Percentiles rank a stretch among this genome's conserved stretches.
Conservation (phyloP, 2,113 vertebrate genomes). For the Odontesthes bonariensis region DNA sequence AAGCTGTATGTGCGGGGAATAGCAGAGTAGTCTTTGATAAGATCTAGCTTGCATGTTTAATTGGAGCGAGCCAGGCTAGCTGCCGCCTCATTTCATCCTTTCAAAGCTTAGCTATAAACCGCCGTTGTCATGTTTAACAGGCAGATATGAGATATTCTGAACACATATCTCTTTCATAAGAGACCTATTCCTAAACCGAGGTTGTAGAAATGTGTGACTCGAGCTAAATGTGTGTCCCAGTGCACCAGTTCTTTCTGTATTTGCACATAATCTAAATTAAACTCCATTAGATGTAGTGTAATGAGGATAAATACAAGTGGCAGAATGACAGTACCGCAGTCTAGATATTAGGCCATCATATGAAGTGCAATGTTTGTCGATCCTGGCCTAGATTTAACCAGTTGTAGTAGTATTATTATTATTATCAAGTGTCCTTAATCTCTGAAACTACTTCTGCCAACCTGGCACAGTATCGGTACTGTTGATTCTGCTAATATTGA, state of each 20-base stretch:
- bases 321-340: slow-evolving; percentile 26
- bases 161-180: slow-evolving; percentile 1
- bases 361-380: slow-evolving; percentile 44
- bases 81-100: background rate
- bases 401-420: slow-evolving; percentile 52
- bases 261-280: slow-evolving; percentile 64
- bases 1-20: background rate
- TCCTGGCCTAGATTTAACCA: slow-evolving; percentile 62
- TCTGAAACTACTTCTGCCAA: slow-evolving; percentile 43
- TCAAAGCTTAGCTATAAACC: background rate
- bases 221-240: slow-evolving; percentile 1
- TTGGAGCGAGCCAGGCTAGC: background rate
- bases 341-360: slow-evolving; percentile 34
- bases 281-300: slow-evolving; percentile 43
- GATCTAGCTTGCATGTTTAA: background rate
- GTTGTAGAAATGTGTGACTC: background rate
- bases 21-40: too few relatives aligned
- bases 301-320: slow-evolving; percentile 19
- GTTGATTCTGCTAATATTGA: slow-evolving; percentile 9
- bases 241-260: slow-evolving; percentile 40
- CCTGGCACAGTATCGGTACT: slow-evolving; percentile 28
- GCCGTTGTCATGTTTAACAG: background rate
- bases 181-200: background rate
- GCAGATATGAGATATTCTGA: background rate
- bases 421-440: slow-evolving; percentile 82